Evolutionary conservation across 2,888 invertebrate genomes (phyloP), one percentile per base, ranked within the genome.

Genomic region (Saturnia japonica): DNA sequence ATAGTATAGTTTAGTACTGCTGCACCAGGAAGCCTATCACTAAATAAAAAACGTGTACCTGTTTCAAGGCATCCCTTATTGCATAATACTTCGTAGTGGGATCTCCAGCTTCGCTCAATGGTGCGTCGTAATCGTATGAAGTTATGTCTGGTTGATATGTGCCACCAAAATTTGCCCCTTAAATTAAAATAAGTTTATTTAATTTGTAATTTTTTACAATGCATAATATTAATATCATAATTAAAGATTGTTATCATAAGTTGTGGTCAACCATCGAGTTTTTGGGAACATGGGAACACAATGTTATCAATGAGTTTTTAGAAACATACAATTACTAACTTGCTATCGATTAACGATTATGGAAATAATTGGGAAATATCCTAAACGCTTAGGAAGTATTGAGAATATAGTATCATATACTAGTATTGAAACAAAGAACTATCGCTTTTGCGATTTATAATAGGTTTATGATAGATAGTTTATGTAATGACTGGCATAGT

Each of bases 41-140:
- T 54, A 57, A 57, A 16, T 11, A 57, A 57, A 25, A 25, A 28
- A 66, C 71, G 67, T 22, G 80, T 89, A 96, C 95, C 89, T 95
- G 88, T 71, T 89, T 85, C 73, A 97, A 91, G 25, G 95, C 89
- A n/a, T 96, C 90, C 78, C 96, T 95, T 69, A 97, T 95, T 4
- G 94, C 94, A 75, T 94, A 95, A 90, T 97, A 99, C 90, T 99
- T 99, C 0, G 95, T 92, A 0, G 98, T 98, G 0, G 97, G 96
- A 90, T 98, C 98, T 1, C 99, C 99, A 70, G 97, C 96, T 90
- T 99, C 99, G 22, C 95, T 95, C 75, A 99, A 90, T 0, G 99
- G 99, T 0, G 98, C 97, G 85, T 98, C 98, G 83, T 98, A 99
- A 87, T 99, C 99, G 82, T 98, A 98, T 4, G 97, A 97, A 3